These are phyloP conservation scores for Ammodytes marinus DNA, from an alignment of 2,113 vertebrate genomes.

Conservation along the genomic window DNA sequence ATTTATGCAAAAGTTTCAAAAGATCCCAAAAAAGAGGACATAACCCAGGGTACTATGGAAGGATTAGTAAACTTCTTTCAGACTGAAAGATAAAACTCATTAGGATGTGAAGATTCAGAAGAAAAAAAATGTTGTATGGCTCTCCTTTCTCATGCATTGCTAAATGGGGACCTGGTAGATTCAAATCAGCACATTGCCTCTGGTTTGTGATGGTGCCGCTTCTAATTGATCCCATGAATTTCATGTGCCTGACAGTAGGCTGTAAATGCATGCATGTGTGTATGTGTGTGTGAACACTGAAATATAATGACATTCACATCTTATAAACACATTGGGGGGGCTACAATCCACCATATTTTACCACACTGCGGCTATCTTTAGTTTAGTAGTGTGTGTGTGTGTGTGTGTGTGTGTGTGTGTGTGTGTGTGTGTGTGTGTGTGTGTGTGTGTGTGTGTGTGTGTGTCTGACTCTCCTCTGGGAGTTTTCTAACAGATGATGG, in stretches of 20 bases:
- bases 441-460: not conserved
- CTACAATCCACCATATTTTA: conserved; percentile 27
- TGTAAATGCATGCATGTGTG: conserved; percentile 23
- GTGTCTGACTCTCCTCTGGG: conserved; percentile 27
- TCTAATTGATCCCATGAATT: conserved; percentile 18
- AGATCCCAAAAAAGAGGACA: not conserved
- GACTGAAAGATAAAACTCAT: not conserved
- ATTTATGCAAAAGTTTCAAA: not conserved
- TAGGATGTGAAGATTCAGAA: not conserved
- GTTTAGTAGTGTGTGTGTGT: not conserved
- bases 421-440: too few relatives aligned
- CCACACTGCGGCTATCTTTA: conserved; percentile 42
- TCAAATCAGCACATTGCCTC: conserved; percentile 16
- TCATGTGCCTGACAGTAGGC: conserved; percentile 15
- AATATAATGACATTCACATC: conserved; percentile 46
- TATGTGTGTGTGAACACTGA: conserved; percentile 24
- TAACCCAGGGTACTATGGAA: not conserved
- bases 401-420: too few relatives aligned
- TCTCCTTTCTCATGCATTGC: not conserved
- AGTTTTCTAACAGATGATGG: conserved; percentile 43
- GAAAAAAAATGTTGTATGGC: not conserved
- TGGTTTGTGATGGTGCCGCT: conserved; percentile 9
- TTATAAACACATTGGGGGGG: conserved; percentile 33
- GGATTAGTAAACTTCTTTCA: not conserved
- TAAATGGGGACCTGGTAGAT: conserved; percentile 13